Evolutionary conservation across 2,888 invertebrate genomes (phyloP).

Genomic region (Drosophila pseudotakahashii): DNA sequence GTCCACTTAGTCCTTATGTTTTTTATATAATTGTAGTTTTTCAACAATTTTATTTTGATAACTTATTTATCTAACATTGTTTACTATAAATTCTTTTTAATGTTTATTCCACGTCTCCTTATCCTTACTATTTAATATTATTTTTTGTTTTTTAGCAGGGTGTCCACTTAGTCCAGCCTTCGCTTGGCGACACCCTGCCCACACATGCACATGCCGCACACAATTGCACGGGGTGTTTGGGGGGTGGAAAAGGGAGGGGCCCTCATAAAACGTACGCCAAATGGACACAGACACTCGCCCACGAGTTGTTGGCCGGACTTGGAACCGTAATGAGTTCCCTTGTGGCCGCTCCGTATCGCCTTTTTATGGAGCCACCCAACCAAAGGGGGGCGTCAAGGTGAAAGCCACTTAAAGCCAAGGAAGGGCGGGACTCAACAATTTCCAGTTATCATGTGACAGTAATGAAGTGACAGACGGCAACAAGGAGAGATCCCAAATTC

Average conservation of each 20-base stretch:
- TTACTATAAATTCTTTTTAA: too few relatives aligned
- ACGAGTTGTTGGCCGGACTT: constrained; percentile 67
- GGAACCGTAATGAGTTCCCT: constrained; percentile 71
- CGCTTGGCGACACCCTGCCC: neutral
- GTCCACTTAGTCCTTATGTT: neutral
- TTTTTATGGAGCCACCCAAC: constrained; percentile 23
- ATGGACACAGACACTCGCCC: constrained; percentile 21
- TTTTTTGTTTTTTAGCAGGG: neutral
- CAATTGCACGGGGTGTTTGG: constrained; percentile 14
- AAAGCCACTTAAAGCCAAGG: constrained; percentile 71
- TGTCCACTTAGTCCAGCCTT: neutral
- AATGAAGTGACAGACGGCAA: constrained; percentile 73
- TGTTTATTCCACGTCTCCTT: too few relatives aligned
- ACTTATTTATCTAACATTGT: too few relatives aligned
- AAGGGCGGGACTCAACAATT: constrained; percentile 38
- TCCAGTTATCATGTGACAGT: constrained; percentile 74
- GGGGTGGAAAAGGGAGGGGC: constrained; percentile 25
- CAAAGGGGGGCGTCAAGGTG: constrained; percentile 58
- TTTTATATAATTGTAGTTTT: too few relatives aligned
- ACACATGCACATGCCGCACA: constrained; percentile 13
- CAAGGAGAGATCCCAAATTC: constrained; percentile 14
- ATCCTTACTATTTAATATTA: neutral
- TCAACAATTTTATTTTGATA: too few relatives aligned
- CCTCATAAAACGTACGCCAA: constrained; percentile 67
- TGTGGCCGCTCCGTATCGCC: constrained; percentile 63